Evolutionary conservation across 2,888 invertebrate species (phyloP).

Genomic region (Synergus itoensis): DNA sequence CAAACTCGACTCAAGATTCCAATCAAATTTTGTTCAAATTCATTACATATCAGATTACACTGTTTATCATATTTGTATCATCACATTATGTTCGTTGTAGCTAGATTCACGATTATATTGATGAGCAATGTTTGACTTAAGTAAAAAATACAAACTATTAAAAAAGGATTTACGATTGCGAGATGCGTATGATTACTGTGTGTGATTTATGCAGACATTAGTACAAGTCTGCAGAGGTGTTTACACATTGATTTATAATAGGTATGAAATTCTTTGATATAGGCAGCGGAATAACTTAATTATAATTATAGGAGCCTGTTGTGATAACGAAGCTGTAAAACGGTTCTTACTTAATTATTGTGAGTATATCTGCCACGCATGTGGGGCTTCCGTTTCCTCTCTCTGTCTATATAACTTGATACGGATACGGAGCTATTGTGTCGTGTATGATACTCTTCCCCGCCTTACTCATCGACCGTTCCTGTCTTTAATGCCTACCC

Average conservation of each 20-base stretch:
- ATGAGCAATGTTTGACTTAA: not conserved
- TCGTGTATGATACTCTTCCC: constrained; percentile 55
- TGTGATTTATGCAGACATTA: constrained; percentile 33
- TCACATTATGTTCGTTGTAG: not conserved
- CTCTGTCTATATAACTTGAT: constrained; percentile 54
- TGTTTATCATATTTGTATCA: no score
- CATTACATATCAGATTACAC: not conserved
- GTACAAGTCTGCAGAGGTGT: constrained; percentile 34
- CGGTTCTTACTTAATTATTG: constrained; percentile 56
- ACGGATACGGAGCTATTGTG: constrained; percentile 53
- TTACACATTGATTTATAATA: constrained; percentile 41
- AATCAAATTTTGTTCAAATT: not conserved
- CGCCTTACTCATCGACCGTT: constrained; percentile 56
- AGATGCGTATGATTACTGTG: constrained; percentile 1
- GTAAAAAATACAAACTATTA: not conserved
- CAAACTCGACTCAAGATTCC: not conserved
- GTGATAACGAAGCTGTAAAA: constrained; percentile 58
- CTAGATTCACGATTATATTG: not conserved
- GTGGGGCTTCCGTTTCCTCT: constrained; percentile 62
- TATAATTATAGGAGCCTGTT: constrained; percentile 39
- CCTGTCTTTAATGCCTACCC: constrained; percentile 34
- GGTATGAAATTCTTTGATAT: constrained; percentile 39
- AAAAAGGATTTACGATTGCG: constrained; percentile 21
- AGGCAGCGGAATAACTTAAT: constrained; percentile 35
- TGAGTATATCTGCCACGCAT: constrained; percentile 54